Evolutionary conservation across 2,797 vertebrate genomes (phyloP).

Genomic region (Alcedo quadribrachys): DNA sequence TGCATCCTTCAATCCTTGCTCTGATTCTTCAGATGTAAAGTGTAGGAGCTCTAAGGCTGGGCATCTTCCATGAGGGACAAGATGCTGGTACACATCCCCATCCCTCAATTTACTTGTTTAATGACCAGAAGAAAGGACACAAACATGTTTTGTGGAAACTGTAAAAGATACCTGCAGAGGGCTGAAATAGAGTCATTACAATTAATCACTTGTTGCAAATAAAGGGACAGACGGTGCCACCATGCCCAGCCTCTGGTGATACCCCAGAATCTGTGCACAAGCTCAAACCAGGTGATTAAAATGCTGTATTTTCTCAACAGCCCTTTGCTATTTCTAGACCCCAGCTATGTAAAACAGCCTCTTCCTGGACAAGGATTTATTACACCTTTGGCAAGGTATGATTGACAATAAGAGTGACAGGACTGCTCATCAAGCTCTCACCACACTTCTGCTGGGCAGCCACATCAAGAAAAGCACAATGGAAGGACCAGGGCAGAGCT

Average conservation of each 20-base stretch:
- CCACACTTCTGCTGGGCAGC: not conserved
- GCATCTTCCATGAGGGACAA: not conserved
- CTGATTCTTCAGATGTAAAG: not conserved
- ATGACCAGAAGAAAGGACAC: not conserved
- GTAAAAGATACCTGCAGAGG: not conserved
- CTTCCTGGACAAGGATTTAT: not conserved
- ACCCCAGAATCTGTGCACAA: not conserved
- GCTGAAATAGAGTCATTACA: not conserved
- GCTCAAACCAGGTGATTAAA: not conserved
- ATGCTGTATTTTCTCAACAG: not conserved
- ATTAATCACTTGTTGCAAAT: not conserved
- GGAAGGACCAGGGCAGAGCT: not conserved
- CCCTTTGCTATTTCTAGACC: not conserved
- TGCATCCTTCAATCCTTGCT: not conserved
- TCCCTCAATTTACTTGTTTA: not conserved
- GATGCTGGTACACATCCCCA: too few species aligned
- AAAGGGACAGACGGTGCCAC: not conserved
- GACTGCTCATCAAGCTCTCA: accelerated
- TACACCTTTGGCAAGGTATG: not conserved
- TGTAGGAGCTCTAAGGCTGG: not conserved
- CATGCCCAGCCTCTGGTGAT: not conserved
- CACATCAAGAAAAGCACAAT: not conserved
- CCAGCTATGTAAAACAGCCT: not conserved
- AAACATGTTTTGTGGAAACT: not conserved
- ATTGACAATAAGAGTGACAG: not conserved